Conservation (phyloP, 2,113 vertebrate genomes). For the Phrynosoma platyrhinos region DNA sequence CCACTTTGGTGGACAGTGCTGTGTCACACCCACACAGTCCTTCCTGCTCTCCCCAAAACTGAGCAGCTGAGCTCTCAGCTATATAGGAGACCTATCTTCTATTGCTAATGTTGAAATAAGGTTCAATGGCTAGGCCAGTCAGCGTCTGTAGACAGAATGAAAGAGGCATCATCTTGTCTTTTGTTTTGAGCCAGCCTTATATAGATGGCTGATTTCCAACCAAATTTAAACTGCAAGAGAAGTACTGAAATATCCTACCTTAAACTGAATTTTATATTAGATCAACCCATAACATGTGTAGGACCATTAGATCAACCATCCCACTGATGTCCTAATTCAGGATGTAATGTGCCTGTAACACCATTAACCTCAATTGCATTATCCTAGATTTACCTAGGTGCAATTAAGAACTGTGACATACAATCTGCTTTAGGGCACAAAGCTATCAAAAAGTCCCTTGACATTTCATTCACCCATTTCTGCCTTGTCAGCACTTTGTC, state of each 20-base stretch:
- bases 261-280: background rate
- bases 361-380: conserved; percentile 17
- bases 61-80: background rate
- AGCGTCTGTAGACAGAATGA: background rate
- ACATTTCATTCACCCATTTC: background rate
- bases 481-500: conserved; percentile 8
- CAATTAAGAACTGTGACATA: conserved; percentile 9
- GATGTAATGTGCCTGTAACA: background rate
- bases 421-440: background rate
- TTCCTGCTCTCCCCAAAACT: no score
- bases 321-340: conserved; percentile 2
- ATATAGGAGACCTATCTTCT: no score
- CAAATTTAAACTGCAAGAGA: background rate
- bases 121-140: no score
- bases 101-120: no score
- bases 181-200: background rate
- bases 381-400: background rate
- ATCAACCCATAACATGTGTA: background rate
- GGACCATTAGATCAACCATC: background rate
- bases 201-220: background rate
- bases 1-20: no score
- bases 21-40: no score
- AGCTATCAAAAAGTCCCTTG: background rate
- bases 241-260: background rate
- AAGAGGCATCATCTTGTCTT: background rate